Evolutionary conservation across 30 jellyfish, hydroid and myxozoan genomes (phyloP), one percentile per base, ranked within the genome.

Genomic region (Nemopilema nomurai): DNA sequence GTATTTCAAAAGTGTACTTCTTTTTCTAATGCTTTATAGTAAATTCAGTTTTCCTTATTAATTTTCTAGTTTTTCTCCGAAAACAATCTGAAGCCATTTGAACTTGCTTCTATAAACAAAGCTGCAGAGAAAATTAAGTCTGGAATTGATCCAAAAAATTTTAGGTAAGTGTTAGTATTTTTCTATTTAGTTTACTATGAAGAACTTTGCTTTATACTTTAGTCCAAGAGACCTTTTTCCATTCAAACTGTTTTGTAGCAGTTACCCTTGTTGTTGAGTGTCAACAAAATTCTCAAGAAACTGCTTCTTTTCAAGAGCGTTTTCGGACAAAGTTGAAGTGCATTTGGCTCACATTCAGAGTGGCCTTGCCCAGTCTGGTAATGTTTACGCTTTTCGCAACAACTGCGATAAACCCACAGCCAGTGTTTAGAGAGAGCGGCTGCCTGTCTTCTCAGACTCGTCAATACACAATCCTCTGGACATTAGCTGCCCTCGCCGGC

Each of bases 291-390:
- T 64, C 16, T 8, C 18, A 64, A 64, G 20, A 52, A 52, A 20
- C 20, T 52, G 67, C 16, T 52, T 52, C 16, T 16, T 76, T 69
- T 49, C 52, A 25, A 86, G 89, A 21, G 57, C 89, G 49, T 88
- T 88, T 62, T n/a, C 87, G 19, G 96, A 88, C 89, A 88, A 81
- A 51, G 92, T 88, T 3, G 92, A 88, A 66, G 92, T 88, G 16
- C 88, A 88, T 53, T n/a, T 88, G 0, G 92, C 92, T 18, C 96
- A 88, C 65, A 88, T 88, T 77, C 92, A 88, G 50, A 76, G 65
- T 80, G 96, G 96, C 8, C 62, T 88, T 9, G 74, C 93, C 21
- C 96, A 88, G 49, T 84, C 81, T 33, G 96, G 96, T 20, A 88
- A 76, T 65, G 85, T 88, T 1, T 80, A 71, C 76, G 92, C 96